Base-by-base conservation (phyloP, 1,140 invertebrate species). In the Sycobia sp. region DNA sequence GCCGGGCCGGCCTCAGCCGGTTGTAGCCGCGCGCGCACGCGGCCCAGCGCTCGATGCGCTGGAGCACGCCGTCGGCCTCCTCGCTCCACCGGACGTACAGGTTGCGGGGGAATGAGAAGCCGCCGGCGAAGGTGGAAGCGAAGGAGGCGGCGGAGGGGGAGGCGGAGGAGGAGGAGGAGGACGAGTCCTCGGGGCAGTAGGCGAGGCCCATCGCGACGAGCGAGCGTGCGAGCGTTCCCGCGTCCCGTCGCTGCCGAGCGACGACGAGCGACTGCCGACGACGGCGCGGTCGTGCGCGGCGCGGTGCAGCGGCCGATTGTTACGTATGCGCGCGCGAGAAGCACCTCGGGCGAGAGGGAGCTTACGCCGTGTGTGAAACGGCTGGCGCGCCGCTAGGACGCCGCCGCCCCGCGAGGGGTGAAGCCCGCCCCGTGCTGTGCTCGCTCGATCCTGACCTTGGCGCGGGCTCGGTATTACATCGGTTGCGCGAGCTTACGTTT, bases 41-140 rank as follows among this genome's bases (percentile, higher is more conserved):
- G 0, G 74, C 71, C 80, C 78, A 82, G 44, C 74, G 66, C 43
- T 81, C 77, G 34, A 82, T 71, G n/a, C 74, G 71, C 49, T 80
- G 80, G 5, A 80, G 69, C 0, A 82, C 41, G 39, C 78, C 75
- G 25, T 78, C 78, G 0, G 76, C 76, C 60, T 82, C 78, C 38
- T 79, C 72, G 51, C 27, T 76, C 77, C 78, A 80, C 80, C 80
- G 81, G 34, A 58, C 10, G 8, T 38, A 53, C 38, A 65, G 14
- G 16, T 29, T 58, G n/a, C 36, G 18, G 11, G 62, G 50, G 11
- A 58, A 18, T 3, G 55, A 58, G 16, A 59, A 56, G 16, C 36
- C 38, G 5, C 11, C 29, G 29, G 29, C 29, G 5, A 4, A n/a
- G n/a, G n/a, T n/a, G n/a, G n/a, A n/a, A n/a, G n/a, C n/a, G n/a